Conservation (phyloP, 2,888 invertebrate species). For the Allolobophora icterica region DNA sequence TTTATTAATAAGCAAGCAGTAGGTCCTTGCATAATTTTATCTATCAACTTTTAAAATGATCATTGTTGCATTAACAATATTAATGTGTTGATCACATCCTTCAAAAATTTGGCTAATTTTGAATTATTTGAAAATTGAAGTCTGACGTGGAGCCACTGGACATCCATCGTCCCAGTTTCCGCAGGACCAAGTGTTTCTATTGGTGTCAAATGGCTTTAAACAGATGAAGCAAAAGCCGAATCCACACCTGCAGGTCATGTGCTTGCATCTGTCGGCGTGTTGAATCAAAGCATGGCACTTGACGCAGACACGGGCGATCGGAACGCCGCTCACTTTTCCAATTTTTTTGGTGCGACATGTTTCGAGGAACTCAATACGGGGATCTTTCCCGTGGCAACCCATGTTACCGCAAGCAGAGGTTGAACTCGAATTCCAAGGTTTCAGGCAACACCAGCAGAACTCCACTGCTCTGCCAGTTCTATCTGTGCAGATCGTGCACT, state of each 20-base stretch:
- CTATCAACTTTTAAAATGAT: too few species aligned
- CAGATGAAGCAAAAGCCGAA: constrained; percentile 37
- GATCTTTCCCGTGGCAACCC: neutral
- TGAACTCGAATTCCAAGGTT: neutral
- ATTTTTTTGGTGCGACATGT: neutral
- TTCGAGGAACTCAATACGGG: neutral
- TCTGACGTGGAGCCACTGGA: constrained; percentile 21
- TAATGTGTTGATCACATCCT: too few species aligned
- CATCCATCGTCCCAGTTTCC: neutral
- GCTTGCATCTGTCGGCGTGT: constrained; percentile 30
- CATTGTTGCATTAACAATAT: too few species aligned
- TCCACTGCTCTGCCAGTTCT: neutral
- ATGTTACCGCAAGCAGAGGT: neutral
- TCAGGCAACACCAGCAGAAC: constrained; percentile 33
- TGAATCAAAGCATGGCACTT: constrained; percentile 30
- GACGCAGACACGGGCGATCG: neutral
- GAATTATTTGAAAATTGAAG: neutral
- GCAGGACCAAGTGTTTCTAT: neutral
- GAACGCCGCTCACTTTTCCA: neutral
- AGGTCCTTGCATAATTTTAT: too few species aligned
- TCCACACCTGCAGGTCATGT: constrained; percentile 35
- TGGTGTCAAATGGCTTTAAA: neutral
- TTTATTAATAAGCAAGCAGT: too few species aligned
- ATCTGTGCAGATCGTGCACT: neutral
- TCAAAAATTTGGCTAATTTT: too few species aligned